Percentiles rank a stretch among this genome's conserved stretches.
phyloP scores from a whole-genome alignment of 92 coral and sea anemone species.

The Metridium senile region DNA sequence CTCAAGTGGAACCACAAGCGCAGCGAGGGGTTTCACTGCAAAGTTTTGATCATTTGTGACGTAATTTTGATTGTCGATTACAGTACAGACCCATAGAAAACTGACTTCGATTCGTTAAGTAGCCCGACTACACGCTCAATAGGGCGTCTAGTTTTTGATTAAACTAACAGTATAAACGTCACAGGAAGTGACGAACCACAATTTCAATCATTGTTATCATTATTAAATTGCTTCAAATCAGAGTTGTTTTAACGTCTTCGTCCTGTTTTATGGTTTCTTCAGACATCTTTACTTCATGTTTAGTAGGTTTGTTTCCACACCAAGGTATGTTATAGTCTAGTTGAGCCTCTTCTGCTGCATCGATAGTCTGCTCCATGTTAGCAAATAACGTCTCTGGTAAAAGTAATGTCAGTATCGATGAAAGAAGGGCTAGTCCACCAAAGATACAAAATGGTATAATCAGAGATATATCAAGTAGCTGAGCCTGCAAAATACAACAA shows the following conservation, averaged over 20 bases:
- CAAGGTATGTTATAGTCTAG: conserved; percentile 28
- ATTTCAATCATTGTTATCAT: too few species aligned
- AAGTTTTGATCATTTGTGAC: too few species aligned
- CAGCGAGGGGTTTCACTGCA: too few species aligned
- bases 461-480: conserved; percentile 12
- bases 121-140: too few species aligned
- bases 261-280: not conserved
- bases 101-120: too few species aligned
- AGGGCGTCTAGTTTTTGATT: too few species aligned
- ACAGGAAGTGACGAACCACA: too few species aligned
- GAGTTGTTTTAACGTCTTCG: not conserved
- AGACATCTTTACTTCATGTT: not conserved
- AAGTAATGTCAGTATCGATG: conserved; percentile 7
- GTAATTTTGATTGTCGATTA: too few species aligned
- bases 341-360: conserved; percentile 10
- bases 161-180: too few species aligned
- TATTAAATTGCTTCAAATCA: too few species aligned
- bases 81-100: too few species aligned
- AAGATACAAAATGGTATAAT: conserved; percentile 12
- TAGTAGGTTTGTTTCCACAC: conserved; percentile 7
- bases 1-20: too few species aligned
- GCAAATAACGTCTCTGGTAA: conserved; percentile 31
- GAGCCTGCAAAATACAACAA: conserved; percentile 7
- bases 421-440: conserved; percentile 5
- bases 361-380: conserved; percentile 36